These are phyloP conservation scores for Metacarcinus magister DNA, from an alignment of 2,888 invertebrate species.

Conservation along the genomic window DNA sequence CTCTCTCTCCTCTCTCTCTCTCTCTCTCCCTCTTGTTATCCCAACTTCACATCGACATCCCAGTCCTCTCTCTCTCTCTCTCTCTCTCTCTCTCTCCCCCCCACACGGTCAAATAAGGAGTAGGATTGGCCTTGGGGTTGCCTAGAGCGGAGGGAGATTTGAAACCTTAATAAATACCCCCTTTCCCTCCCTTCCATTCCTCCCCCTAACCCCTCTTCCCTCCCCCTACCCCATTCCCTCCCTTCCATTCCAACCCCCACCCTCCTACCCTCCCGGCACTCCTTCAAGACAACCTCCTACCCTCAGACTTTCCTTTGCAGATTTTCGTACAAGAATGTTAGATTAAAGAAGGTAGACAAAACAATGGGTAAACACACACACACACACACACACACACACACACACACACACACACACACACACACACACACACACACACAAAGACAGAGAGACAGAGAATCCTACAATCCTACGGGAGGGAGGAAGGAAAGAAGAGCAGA, in stretches of 20 bases:
- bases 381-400: slow-evolving; percentile 16
- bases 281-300: neutral
- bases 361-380: neutral
- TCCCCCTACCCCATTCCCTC: neutral
- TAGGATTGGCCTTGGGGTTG: neutral
- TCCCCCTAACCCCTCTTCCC: neutral
- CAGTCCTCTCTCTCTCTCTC: neutral
- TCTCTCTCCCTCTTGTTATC: neutral
- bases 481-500: neutral
- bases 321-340: neutral
- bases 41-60: no score
- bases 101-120: neutral
- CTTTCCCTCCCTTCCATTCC: neutral
- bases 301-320: neutral
- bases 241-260: neutral
- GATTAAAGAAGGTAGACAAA: neutral
- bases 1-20: neutral
- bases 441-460: neutral
- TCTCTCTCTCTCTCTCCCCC: slow-evolving; percentile 29
- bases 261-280: neutral
- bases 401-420: neutral
- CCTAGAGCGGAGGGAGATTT: neutral
- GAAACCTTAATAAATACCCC: neutral
- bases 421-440: no score
- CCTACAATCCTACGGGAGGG: neutral